Percentiles rank a stretch among this genome's conserved stretches.
Evolutionary conservation across 2,113 vertebrate species (phyloP).

Genomic region (Hippocampus mohnikei): DNA sequence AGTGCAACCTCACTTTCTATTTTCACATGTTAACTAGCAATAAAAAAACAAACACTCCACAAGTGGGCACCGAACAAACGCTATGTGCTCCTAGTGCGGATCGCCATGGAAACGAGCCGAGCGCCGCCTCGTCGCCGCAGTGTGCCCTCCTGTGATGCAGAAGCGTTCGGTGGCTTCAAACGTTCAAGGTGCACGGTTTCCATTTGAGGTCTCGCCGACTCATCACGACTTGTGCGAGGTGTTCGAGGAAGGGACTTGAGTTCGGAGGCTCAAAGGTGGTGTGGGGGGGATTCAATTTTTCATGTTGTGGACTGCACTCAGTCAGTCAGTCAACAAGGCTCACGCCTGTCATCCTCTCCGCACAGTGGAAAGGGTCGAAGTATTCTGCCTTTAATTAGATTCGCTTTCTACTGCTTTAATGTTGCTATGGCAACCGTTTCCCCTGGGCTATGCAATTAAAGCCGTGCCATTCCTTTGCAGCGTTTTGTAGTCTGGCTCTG

Average conservation of each 20-base stretch:
- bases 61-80: conserved; percentile 66
- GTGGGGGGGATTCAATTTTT: conserved; percentile 1
- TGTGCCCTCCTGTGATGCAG: conserved; percentile 28
- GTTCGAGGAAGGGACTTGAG: conserved; percentile 1
- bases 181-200: conserved; percentile 8
- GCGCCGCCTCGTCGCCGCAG: conserved; percentile 41
- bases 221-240: conserved; percentile 5
- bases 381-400: conserved; percentile 46
- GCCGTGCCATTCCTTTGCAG: conserved; percentile 63
- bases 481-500: conserved; percentile 59
- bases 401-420: conserved; percentile 51
- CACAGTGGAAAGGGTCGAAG: neutral
- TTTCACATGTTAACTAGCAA: conserved; percentile 64
- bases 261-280: neutral
- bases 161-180: conserved; percentile 27
- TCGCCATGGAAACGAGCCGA: conserved; percentile 70
- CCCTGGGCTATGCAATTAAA: conserved; percentile 68
- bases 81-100: conserved; percentile 61
- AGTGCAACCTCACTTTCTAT: conserved; percentile 56
- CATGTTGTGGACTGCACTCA: neutral
- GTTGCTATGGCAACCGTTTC: conserved; percentile 65
- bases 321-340: neutral
- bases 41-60: conserved; percentile 62
- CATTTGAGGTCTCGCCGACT: conserved; percentile 11
- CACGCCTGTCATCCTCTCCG: neutral